Evolutionary conservation across 2,888 invertebrate species (phyloP).

Genomic region (Anthophora plumipes): DNA sequence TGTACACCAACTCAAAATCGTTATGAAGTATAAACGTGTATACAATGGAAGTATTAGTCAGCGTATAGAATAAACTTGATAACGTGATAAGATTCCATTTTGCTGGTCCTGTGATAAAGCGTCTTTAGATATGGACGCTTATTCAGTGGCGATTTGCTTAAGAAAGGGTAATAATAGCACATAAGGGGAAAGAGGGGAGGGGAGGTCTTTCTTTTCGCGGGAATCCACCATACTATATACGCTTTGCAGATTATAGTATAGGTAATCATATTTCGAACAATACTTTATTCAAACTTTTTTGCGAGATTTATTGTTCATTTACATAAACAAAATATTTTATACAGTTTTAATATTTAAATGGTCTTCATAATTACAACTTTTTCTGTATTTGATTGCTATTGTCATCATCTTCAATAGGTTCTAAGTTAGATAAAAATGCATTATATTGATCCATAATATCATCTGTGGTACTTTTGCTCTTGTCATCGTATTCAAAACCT

Average conservation of each 20-base stretch:
- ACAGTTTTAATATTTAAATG: neutral
- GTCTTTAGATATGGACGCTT: conserved; percentile 46
- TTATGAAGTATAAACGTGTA: neutral
- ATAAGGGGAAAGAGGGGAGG: conserved; percentile 5
- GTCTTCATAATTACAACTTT: conserved; percentile 16
- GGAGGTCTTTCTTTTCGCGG: neutral
- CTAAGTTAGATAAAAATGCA: conserved; percentile 87
- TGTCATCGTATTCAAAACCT: conserved; percentile 92
- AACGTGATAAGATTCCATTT: conserved; percentile 72
- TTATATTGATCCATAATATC: conserved; percentile 90
- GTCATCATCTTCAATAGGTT: conserved; percentile 85
- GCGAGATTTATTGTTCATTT: neutral
- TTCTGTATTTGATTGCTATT: neutral
- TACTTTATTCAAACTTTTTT: neutral
- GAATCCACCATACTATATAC: neutral
- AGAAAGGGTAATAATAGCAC: conserved; percentile 36
- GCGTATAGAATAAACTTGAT: conserved; percentile 62
- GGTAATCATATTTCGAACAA: neutral
- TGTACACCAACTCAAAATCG: conserved; percentile 12
- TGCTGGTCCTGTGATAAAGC: conserved; percentile 65
- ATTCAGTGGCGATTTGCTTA: conserved; percentile 34
- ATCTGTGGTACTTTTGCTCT: conserved; percentile 87
- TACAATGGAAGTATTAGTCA: conserved; percentile 66
- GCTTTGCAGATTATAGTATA: neutral
- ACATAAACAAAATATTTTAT: neutral